These are phyloP conservation scores for Larimichthys polyactis DNA, from an alignment of 2,113 vertebrate genomes.

Conservation along the genomic window DNA sequence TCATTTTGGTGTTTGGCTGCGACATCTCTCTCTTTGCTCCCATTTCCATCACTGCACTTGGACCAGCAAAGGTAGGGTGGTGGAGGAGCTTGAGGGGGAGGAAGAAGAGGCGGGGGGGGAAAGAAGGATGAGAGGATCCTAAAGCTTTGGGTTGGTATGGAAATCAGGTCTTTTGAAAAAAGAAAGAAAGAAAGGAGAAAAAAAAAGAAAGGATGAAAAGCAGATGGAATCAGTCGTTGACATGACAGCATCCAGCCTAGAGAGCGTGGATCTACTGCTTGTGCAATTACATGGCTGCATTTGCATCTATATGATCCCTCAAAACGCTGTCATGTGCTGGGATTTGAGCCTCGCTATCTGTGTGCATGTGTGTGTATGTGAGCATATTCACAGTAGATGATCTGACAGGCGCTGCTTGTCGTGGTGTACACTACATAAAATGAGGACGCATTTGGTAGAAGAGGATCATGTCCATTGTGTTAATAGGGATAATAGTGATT, in stretches of 20 bases:
- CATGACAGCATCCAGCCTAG: constrained; percentile 68
- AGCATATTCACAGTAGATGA: constrained; percentile 48
- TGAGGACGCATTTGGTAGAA: constrained; percentile 43
- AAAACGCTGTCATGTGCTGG: constrained; percentile 70
- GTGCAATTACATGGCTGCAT: constrained; percentile 75
- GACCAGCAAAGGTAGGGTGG: constrained; percentile 52
- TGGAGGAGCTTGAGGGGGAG: constrained; percentile 36
- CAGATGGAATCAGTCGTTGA: constrained; percentile 70
- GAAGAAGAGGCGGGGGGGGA: constrained; percentile 18
- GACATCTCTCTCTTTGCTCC: constrained; percentile 64
- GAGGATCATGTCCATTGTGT: constrained; percentile 72
- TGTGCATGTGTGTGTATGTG: constrained; percentile 22
- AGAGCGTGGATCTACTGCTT: constrained; percentile 62
- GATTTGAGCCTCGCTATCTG: constrained; percentile 58
- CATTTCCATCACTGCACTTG: constrained; percentile 59
- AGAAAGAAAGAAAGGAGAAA: constrained; percentile 16
- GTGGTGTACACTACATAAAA: constrained; percentile 58
- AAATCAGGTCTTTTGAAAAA: constrained; percentile 65
- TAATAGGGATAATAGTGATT: constrained; percentile 75
- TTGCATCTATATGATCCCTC: constrained; percentile 81
- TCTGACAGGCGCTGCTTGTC: constrained; percentile 68
- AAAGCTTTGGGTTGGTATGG: constrained; percentile 71
- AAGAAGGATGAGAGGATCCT: constrained; percentile 66
- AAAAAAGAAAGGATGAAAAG: constrained; percentile 59
- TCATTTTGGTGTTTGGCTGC: constrained; percentile 56